A percentile compares a stretch with the other conserved stretches of the same genome.
Evolutionary conservation across 2,113 vertebrate species (phyloP).

Genomic region (Vimba vimba): DNA sequence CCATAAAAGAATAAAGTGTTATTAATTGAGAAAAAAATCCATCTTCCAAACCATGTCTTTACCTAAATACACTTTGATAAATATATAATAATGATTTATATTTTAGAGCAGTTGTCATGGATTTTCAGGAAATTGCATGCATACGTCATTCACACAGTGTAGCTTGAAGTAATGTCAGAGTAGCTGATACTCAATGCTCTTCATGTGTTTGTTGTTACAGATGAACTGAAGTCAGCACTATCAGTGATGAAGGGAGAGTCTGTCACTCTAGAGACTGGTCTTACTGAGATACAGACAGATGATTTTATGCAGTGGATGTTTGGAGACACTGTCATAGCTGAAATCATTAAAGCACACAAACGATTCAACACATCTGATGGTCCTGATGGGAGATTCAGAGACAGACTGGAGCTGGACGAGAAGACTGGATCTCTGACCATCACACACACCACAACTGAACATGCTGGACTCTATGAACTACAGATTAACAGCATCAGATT

Average conservation of each 20-base stretch:
- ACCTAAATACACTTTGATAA: too few species aligned
- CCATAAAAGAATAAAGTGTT: too few species aligned
- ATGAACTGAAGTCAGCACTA: neutral
- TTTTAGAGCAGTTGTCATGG: too few species aligned
- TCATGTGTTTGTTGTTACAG: neutral
- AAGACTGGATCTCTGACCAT: too few species aligned
- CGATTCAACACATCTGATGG: fast-evolving
- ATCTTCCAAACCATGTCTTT: too few species aligned
- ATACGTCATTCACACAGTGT: too few species aligned
- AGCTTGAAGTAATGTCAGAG: too few species aligned
- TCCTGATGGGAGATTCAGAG: neutral
- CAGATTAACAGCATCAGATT: neutral
- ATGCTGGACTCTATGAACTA: neutral
- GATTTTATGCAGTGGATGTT: neutral
- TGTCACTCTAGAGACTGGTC: neutral
- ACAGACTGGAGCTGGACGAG: neutral
- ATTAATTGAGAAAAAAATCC: too few species aligned
- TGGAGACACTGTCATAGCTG: neutral
- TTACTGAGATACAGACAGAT: neutral
- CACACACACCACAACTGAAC: neutral
- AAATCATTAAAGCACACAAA: neutral
- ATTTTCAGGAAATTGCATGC: too few species aligned
- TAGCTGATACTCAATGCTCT: too few species aligned
- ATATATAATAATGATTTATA: too few species aligned
- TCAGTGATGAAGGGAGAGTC: neutral